Evolutionary conservation across 2,113 vertebrate genomes (phyloP), one percentile per base, ranked within the genome.

Genomic region (Cynocephalus volans): DNA sequence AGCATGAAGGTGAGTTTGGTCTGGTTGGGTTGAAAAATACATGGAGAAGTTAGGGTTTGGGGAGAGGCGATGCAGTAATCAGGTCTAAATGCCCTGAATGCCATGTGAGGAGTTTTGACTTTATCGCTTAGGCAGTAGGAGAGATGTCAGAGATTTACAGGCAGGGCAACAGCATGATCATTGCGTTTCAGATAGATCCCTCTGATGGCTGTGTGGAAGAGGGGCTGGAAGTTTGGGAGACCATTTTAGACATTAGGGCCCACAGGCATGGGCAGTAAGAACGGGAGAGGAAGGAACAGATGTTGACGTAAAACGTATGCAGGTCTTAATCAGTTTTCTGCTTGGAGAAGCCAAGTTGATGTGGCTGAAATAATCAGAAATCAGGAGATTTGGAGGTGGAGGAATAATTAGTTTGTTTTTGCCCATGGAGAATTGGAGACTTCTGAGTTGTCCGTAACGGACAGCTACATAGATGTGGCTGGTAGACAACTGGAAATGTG

Each of bases 1-100:
- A 73, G 52, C 7, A 23, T 24, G 54, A n/a, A 67, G 84, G 85
- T 97, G 90, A 97, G 56, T 94, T 94, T 80, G 81, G 26, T 73
- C 26, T 77, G 64, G 31, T 48, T 67, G 75, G 28, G 52, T 72
- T 87, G 94, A 76, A 88, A 96, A 62, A 24, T 36, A n/a, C 5
- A 11, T 26, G 67, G 18, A 58, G 77, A 70, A 33, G 9, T 6
- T 45, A 15, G 48, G 5, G 21, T 18, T 4, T 48, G 36, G 33
- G 1, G 19, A 17, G 33, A n/a, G 36, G 17, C 70, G 54, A 12
- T 5, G 26, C 52, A 56, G 23, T 52, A 21, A 31, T 62, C 6
- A 1, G 72, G 56, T 31, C n/a, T 19, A 75, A 69, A 75, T 36
- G 67, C 69, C 73, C 84, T 10, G 8, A 64, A 45, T 81, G 85